phyloP scores from a whole-genome alignment of 2,113 vertebrate species.

The Coregonus clupeaformis region DNA sequence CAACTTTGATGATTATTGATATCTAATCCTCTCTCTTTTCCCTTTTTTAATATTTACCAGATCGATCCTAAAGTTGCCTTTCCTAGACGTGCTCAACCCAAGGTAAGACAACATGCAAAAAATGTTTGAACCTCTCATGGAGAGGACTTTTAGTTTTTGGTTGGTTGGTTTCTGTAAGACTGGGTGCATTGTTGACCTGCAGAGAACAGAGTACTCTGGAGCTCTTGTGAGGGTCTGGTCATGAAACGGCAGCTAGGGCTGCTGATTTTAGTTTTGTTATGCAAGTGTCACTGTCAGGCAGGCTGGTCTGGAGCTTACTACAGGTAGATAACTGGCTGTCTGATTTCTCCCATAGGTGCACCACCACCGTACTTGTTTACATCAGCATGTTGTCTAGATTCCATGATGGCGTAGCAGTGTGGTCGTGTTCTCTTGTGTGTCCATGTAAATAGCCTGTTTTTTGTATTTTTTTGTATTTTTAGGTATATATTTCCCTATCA shows the following conservation, averaged over 20 bases:
- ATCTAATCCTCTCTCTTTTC: constrained; percentile 52
- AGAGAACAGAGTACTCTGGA: too few relatives aligned
- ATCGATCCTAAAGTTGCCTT: constrained; percentile 97
- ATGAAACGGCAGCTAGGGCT: background rate
- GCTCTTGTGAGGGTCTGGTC: too few relatives aligned
- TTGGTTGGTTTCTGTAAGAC: too few relatives aligned
- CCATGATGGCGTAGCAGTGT: too few relatives aligned
- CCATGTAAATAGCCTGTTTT: too few relatives aligned
- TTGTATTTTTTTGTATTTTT: too few relatives aligned
- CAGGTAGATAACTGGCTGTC: background rate
- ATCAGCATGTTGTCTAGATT: background rate
- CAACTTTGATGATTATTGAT: background rate
- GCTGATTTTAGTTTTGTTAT: background rate
- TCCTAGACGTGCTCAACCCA: constrained; percentile 90
- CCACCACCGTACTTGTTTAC: background rate
- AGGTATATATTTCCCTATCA: too few relatives aligned
- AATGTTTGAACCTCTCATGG: too few relatives aligned
- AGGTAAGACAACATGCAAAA: constrained; percentile 76
- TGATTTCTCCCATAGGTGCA: background rate
- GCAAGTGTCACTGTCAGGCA: background rate
- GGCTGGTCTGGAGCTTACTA: background rate
- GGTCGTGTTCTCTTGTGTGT: too few relatives aligned
- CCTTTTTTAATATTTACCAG: constrained; percentile 68
- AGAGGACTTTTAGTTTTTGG: too few relatives aligned
- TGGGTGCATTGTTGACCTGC: too few relatives aligned